Percentiles rank a stretch among this genome's conserved stretches.
Conservation (phyloP, 2,113 vertebrate species). For the Euleptes europaea region DNA sequence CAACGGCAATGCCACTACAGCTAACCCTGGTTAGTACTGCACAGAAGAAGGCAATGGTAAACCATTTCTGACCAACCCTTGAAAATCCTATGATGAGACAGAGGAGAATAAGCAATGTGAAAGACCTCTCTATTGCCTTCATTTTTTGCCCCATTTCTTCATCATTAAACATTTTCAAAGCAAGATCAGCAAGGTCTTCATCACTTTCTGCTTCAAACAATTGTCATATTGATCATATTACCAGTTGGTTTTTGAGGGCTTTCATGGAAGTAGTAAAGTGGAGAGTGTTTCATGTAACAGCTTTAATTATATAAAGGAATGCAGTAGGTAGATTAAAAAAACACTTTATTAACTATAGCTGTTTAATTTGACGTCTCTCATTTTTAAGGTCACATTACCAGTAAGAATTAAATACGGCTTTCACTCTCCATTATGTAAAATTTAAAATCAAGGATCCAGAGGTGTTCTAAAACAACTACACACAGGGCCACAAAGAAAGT, state of each 20-base stretch:
- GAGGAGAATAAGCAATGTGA: accelerated
- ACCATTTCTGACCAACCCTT: too few species aligned
- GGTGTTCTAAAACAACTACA: neutral
- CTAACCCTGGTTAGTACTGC: too few species aligned
- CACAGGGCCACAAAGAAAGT: neutral
- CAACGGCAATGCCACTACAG: too few species aligned
- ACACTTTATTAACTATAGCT: neutral
- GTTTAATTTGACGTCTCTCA: neutral
- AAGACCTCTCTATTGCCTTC: neutral
- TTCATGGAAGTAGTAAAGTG: neutral
- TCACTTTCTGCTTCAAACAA: constrained; percentile 15
- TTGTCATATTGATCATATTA: neutral
- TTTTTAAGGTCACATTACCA: accelerated
- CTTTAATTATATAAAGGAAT: neutral
- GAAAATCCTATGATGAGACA: too few species aligned
- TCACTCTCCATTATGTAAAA: neutral
- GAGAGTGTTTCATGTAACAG: neutral
- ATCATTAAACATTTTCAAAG: constrained; percentile 32
- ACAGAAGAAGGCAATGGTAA: too few species aligned
- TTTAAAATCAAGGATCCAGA: neutral
- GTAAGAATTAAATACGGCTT: neutral
- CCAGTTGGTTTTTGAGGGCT: constrained; percentile 23
- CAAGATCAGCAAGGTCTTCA: constrained; percentile 34
- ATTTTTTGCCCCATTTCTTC: neutral
- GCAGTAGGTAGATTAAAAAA: neutral